These are phyloP conservation scores for Peromyscus aztecus DNA, from an alignment of 2,797 vertebrate species.

Conservation along the genomic window DNA sequence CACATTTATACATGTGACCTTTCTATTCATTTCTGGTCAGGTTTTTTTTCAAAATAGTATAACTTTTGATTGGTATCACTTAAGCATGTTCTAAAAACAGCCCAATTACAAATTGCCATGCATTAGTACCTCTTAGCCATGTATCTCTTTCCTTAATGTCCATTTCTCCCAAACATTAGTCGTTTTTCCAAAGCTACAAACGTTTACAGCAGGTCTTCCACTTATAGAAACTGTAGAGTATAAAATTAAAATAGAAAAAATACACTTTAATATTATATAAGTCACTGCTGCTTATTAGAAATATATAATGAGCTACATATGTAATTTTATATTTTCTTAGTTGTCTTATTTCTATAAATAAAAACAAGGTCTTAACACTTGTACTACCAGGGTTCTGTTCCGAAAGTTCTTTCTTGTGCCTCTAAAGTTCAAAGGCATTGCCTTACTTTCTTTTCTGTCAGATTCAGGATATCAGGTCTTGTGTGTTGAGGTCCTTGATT, in stretches of 20 bases:
- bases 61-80: background rate
- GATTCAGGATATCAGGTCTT: background rate
- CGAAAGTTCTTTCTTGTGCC: background rate
- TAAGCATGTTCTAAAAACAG: background rate
- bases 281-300: background rate
- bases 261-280: background rate
- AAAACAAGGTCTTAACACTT: background rate
- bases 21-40: background rate
- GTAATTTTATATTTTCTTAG: conserved; percentile 8
- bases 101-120: background rate
- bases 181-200: conserved; percentile 5
- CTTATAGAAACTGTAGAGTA: conserved; percentile 40
- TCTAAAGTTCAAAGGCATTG: background rate
- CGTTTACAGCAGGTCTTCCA: conserved; percentile 6
- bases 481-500: background rate
- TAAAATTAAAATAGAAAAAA: conserved; percentile 36
- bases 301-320: background rate
- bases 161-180: conserved; percentile 1
- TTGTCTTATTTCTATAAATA: background rate
- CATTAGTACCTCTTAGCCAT: background rate
- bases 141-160: background rate
- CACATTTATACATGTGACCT: background rate
- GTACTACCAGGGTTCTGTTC: background rate
- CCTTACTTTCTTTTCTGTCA: background rate
- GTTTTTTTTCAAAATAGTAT: conserved; percentile 23